Evolutionary conservation across 1,140 invertebrate species (phyloP).

Genomic region (Carposina sasakii): DNA sequence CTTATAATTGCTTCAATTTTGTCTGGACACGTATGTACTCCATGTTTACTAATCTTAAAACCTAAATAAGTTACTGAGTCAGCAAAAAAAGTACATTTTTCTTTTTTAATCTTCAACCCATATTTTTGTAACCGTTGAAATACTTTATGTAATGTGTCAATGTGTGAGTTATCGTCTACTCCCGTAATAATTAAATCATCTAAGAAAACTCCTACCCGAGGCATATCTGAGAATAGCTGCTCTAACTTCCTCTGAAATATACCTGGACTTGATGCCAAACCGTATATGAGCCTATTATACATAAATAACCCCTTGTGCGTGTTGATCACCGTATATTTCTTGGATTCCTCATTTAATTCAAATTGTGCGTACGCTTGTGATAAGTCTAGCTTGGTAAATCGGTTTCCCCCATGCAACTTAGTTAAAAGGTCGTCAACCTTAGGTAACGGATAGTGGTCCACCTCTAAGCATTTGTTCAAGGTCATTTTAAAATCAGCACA

Average conservation of each 20-base stretch:
- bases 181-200: constrained; percentile 9
- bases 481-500: constrained; percentile 1
- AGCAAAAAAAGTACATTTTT: constrained; percentile 34
- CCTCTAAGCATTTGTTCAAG: neutral
- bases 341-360: constrained; percentile 1
- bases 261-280: neutral
- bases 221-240: constrained; percentile 6
- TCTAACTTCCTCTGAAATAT: constrained; percentile 8
- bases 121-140: neutral
- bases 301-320: neutral
- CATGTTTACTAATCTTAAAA: constrained; percentile 33
- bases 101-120: constrained; percentile 8
- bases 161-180: neutral
- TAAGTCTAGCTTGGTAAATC: constrained; percentile 8
- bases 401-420: constrained; percentile 4
- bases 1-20: constrained; percentile 14
- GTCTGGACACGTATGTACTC: constrained; percentile 22
- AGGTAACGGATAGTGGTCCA: neutral
- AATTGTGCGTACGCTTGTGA: constrained; percentile 1
- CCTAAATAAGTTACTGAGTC: constrained; percentile 36
- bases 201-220: neutral
- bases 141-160: neutral
- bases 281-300: neutral
- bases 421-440: neutral
- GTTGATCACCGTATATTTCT: neutral